A percentile compares a stretch with the other conserved stretches of the same genome.
Conservation (phyloP, 2,888 invertebrate species). For the Agriopis leucophaearia region DNA sequence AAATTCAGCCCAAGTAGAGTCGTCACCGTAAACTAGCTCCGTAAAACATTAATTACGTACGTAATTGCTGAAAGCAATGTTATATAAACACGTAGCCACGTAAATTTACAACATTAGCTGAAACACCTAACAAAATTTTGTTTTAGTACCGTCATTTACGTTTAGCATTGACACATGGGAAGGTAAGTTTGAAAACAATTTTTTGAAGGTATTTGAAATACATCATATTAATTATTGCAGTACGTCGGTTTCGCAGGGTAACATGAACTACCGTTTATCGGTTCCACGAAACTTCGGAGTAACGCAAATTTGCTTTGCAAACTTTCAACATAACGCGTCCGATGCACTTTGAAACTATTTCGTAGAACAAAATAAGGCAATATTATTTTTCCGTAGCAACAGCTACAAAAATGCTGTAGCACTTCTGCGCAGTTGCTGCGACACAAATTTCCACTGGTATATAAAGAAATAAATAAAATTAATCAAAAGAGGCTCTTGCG, state of each 20-base stretch:
- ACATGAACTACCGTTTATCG: too few relatives aligned
- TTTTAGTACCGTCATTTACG: slow-evolving; percentile 40
- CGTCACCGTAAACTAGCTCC: slow-evolving; percentile 26
- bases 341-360: too few relatives aligned
- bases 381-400: neutral
- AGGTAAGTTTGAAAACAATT: neutral
- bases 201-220: too few relatives aligned
- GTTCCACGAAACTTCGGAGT: neutral
- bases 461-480: neutral
- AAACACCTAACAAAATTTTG: slow-evolving; percentile 46
- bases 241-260: too few relatives aligned
- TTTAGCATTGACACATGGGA: slow-evolving; percentile 38
- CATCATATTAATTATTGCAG: neutral
- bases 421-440: neutral
- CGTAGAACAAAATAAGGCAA: neutral
- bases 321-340: too few relatives aligned
- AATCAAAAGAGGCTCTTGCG: too few relatives aligned
- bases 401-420: neutral
- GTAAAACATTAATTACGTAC: slow-evolving; percentile 39
- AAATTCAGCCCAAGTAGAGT: slow-evolving; percentile 29
- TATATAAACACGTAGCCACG: slow-evolving; percentile 39
- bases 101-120: slow-evolving; percentile 43
- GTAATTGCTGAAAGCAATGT: slow-evolving; percentile 39
- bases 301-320: too few relatives aligned
- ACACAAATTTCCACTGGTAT: neutral